These are phyloP conservation scores for Phylloscopus trochilus DNA, from an alignment of 2,113 vertebrate genomes.

Conservation along the genomic window DNA sequence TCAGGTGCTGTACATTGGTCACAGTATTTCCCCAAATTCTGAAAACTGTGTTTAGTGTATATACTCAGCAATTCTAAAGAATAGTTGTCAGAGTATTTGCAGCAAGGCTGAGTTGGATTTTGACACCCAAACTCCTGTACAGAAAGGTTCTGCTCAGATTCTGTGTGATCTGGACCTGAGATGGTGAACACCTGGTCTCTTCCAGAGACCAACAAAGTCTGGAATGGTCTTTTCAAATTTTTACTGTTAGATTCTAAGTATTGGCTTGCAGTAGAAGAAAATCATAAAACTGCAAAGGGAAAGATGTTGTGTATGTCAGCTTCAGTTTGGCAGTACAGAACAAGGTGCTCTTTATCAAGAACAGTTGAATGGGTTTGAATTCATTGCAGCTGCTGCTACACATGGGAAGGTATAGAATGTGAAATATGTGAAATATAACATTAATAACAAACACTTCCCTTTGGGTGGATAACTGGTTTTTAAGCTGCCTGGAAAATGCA, in stretches of 20 bases:
- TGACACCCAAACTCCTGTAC: neutral
- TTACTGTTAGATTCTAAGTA: neutral
- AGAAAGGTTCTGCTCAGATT: neutral
- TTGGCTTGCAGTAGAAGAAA: neutral
- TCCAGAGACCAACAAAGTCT: neutral
- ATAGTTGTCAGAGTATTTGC: neutral
- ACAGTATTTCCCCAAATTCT: neutral
- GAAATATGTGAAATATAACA: neutral
- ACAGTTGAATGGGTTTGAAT: neutral
- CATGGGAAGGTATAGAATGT: neutral
- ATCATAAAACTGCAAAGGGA: neutral
- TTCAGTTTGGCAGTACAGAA: neutral
- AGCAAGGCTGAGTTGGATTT: neutral
- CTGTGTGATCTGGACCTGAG: rapidly evolving
- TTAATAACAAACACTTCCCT: neutral
- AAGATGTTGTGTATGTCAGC: neutral
- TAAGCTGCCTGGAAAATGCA: neutral
- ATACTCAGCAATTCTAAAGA: neutral
- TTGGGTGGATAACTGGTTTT: neutral
- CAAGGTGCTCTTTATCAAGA: neutral
- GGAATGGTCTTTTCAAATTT: neutral
- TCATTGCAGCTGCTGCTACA: neutral
- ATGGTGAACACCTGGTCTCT: neutral
- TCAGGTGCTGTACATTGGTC: neutral
- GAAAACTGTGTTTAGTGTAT: neutral